Evolutionary conservation across 2,113 vertebrate species (phyloP).

Genomic region (Dissostichus mawsoni): DNA sequence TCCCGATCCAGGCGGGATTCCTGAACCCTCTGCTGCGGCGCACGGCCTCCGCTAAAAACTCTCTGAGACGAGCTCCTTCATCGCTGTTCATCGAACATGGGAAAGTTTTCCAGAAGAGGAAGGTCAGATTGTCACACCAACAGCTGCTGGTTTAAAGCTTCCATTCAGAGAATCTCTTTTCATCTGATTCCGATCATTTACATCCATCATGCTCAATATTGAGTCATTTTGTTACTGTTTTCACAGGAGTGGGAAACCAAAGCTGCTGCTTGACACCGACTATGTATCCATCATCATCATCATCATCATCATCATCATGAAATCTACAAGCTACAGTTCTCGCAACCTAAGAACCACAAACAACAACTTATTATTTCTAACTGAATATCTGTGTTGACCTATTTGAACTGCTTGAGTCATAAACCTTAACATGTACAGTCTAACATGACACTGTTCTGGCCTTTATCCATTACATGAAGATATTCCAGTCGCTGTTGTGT

Average conservation of each 20-base stretch:
- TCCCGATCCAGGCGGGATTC: slow-evolving; percentile 76
- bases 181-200: too few species aligned
- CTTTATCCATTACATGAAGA: neutral
- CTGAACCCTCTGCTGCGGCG: slow-evolving; percentile 85
- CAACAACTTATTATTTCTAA: neutral
- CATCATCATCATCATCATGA: neutral
- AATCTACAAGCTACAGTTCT: neutral
- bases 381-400: neutral
- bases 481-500: neutral
- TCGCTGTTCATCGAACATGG: slow-evolving; percentile 74
- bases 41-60: slow-evolving; percentile 80
- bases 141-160: too few species aligned
- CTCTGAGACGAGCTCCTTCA: slow-evolving; percentile 78
- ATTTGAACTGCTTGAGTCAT: too few species aligned
- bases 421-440: too few species aligned
- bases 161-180: too few species aligned
- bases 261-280: slow-evolving; percentile 73
- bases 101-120: slow-evolving; percentile 83
- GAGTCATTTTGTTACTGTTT: slow-evolving; percentile 1
- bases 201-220: neutral
- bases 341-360: neutral
- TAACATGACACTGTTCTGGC: neutral
- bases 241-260: slow-evolving; percentile 88
- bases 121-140: slow-evolving; percentile 72
- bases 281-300: neutral